Evolutionary conservation across 2,888 invertebrate species (phyloP).

Genomic region (Calephelis perditalis): DNA sequence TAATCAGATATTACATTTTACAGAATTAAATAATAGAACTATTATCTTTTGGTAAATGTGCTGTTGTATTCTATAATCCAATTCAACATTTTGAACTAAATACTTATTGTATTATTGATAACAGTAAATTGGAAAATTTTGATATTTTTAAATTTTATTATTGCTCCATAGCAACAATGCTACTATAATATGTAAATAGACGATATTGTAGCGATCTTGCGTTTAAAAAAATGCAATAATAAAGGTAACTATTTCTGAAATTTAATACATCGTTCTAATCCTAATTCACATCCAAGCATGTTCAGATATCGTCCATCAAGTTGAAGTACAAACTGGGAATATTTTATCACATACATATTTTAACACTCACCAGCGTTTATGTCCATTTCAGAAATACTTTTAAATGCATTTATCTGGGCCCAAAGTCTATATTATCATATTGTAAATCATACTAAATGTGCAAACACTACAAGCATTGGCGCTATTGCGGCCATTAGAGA

Average conservation of each 20-base stretch:
- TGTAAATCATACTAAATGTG: conserved; percentile 50
- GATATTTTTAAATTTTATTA: too few relatives aligned
- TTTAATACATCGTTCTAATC: neutral
- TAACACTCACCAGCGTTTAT: conserved; percentile 66
- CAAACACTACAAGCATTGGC: conserved; percentile 73
- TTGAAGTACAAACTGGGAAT: neutral
- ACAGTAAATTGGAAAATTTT: too few relatives aligned
- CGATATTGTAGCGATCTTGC: neutral
- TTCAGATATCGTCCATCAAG: conserved; percentile 1
- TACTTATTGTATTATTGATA: too few relatives aligned
- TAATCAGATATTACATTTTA: too few relatives aligned
- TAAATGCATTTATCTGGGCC: conserved; percentile 40
- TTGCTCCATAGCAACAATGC: too few relatives aligned
- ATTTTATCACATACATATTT: conserved; percentile 4
- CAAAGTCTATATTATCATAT: conserved; percentile 43
- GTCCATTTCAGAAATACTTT: conserved; percentile 63
- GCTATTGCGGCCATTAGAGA: conserved; percentile 75
- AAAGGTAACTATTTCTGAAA: neutral
- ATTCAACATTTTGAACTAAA: too few relatives aligned
- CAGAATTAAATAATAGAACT: too few relatives aligned
- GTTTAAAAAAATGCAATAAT: neutral
- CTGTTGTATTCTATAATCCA: too few relatives aligned
- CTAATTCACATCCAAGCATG: conserved; percentile 2
- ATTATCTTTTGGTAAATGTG: too few relatives aligned
- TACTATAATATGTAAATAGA: neutral